Evolutionary conservation across 1,140 invertebrate species (phyloP), one percentile per base, ranked within the genome.

Genomic region (Chelonus insularis): DNA sequence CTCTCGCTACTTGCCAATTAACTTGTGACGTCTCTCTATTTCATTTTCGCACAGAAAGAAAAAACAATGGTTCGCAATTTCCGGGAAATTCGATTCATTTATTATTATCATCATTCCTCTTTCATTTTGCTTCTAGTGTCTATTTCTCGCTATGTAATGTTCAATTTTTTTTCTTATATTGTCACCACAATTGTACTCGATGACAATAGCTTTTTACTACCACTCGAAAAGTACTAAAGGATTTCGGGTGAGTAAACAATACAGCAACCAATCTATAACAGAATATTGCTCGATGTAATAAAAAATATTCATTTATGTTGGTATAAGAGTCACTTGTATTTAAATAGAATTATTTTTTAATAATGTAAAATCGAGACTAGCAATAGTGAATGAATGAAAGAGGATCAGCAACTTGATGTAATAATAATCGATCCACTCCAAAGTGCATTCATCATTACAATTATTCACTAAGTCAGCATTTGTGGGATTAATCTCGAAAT

Each of bases 51-150:
- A 20, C 21, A n/a, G 4, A 11, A 0, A 43, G 23, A 45, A 29
- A 48, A 41, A 60, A 60, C 36, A 51, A 18, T 16, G 3, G 23
- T 29, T 14, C 14, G 48, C 58, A 54, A 54, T 60, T 54, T 60
- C 23, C 34, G 34, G 47, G 37, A 51, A 29, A 59, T 54, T 34
- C 58, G 29, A 60, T 54, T 60, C 39, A 60, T 60, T 60, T 60
- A 60, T 60, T 60, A 60, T 43, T 54, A 60, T 54, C 23, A 47
- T 51, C 47, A 23, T 51, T 36, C 50, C 37, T 54, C 37, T 43
- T 43, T 60, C 37, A 20, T 25, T 54, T 60, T 11, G 9, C 18
- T 12, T 39, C 16, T 4, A n/a, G 8, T 12, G 36, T 37, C 11
- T 5, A 9, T 37, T 25, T 41, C 21, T 54, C 52, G 32, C 52